Evolutionary conservation across 1,140 invertebrate genomes (phyloP).

Genomic region (Goniozus legneri): DNA sequence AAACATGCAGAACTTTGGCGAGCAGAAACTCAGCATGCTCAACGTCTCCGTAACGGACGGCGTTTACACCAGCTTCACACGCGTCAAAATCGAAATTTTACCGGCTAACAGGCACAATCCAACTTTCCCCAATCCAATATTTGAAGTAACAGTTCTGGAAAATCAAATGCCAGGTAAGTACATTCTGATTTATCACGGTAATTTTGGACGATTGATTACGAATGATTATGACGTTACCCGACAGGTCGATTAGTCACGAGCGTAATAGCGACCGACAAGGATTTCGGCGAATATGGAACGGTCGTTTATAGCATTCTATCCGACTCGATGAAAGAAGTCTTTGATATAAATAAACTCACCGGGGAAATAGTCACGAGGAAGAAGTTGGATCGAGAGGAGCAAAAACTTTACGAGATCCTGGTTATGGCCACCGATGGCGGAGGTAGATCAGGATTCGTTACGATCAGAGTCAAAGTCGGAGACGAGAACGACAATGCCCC

Average conservation of each 20-base stretch:
- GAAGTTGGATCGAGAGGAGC: constrained; percentile 75
- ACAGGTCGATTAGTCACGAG: constrained; percentile 68
- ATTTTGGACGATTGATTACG: too few species aligned
- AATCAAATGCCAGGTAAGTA: constrained; percentile 77
- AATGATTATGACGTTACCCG: too few species aligned
- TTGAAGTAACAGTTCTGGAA: constrained; percentile 75
- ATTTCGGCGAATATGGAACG: constrained; percentile 76
- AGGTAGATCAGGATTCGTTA: constrained; percentile 74
- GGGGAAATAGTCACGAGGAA: constrained; percentile 77
- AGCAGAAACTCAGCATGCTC: constrained; percentile 62
- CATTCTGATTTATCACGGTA: too few species aligned
- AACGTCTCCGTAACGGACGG: constrained; percentile 92
- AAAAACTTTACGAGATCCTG: constrained; percentile 72
- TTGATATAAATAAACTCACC: constrained; percentile 72
- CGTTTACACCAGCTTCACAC: constrained; percentile 80
- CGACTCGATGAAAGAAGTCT: constrained; percentile 71
- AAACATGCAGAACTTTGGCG: constrained; percentile 65
- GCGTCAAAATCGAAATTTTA: constrained; percentile 75
- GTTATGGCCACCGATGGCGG: constrained; percentile 85
- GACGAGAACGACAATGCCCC: constrained; percentile 90
- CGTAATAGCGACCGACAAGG: constrained; percentile 76
- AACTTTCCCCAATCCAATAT: constrained; percentile 69
- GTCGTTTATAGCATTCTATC: constrained; percentile 80
- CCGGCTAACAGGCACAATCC: constrained; percentile 79
- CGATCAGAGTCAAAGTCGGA: constrained; percentile 71